Evolutionary conservation across 2,113 vertebrate species (phyloP).

Genomic region (Pampusana beccarii): DNA sequence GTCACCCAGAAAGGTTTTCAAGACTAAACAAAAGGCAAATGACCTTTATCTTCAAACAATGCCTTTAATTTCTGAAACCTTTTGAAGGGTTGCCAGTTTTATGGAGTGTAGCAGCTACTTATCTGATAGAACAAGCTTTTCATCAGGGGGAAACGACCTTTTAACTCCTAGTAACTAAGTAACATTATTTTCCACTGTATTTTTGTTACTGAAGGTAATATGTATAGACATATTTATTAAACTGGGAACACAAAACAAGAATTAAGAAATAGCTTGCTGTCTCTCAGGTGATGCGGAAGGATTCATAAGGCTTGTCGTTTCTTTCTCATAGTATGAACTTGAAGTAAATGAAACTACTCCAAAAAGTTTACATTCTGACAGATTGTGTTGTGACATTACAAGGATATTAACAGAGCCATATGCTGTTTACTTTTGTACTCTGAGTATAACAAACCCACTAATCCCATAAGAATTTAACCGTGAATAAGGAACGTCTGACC

Average conservation of each 20-base stretch:
- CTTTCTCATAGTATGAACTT: neutral
- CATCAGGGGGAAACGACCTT: conserved; percentile 53
- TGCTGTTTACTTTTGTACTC: conserved; percentile 48
- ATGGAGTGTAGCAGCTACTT: conserved; percentile 16
- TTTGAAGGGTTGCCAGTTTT: conserved; percentile 68
- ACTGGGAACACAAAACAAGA: neutral
- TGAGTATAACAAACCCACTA: conserved; percentile 19
- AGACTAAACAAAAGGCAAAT: conserved; percentile 46
- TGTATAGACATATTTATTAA: neutral
- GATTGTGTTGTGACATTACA: conserved; percentile 13
- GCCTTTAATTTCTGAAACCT: conserved; percentile 53
- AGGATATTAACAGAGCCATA: conserved; percentile 35
- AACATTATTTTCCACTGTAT: conserved; percentile 25
- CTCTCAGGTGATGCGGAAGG: neutral
- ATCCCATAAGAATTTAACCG: conserved; percentile 26
- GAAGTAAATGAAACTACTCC: neutral
- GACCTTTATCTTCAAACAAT: conserved; percentile 69
- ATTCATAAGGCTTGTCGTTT: neutral
- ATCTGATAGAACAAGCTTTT: conserved; percentile 54
- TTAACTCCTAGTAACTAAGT: conserved; percentile 41
- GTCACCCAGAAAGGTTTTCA: conserved; percentile 49
- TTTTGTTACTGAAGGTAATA: conserved; percentile 33
- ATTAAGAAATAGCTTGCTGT: neutral
- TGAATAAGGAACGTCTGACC: neutral
- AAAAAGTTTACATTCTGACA: conserved; percentile 29